A percentile compares a stretch with the other conserved stretches of the same genome.
Conservation (phyloP, 2,888 invertebrate species). For the Xanthia togata region DNA sequence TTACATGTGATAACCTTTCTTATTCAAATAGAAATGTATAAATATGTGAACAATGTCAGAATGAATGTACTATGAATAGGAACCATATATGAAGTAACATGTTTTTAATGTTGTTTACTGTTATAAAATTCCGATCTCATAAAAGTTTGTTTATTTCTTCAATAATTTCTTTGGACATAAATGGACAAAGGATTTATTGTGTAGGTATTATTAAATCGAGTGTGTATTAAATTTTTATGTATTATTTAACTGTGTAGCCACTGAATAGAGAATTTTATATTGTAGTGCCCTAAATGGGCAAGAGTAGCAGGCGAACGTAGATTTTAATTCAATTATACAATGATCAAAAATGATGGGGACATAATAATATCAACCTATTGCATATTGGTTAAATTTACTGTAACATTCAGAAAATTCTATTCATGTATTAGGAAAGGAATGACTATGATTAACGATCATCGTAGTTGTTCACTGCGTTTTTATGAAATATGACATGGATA, state of each 20-base stretch:
- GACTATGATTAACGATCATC: neutral
- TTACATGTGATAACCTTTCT: constrained; percentile 40
- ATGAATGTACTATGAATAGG: constrained; percentile 24
- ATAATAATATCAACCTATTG: neutral
- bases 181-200: constrained; percentile 27
- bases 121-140: constrained; percentile 22
- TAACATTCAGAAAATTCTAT: neutral
- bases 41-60: constrained; percentile 29
- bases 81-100: constrained; percentile 17
- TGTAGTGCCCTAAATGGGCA: neutral
- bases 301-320: constrained; percentile 5
- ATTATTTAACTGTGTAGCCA: constrained; percentile 21
- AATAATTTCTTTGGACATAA: constrained; percentile 50
- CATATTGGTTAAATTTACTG: too few species aligned
- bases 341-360: neutral
- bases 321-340: neutral
- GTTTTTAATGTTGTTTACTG: constrained; percentile 32
- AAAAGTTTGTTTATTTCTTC: constrained; percentile 57
- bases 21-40: constrained; percentile 47
- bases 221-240: constrained; percentile 38
- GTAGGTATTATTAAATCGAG: constrained; percentile 8
- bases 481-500: neutral
- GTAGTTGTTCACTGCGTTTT: too few species aligned
- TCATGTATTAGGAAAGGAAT: neutral
- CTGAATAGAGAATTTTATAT: neutral